Evolutionary conservation across 2,113 vertebrate species (phyloP).

Genomic region (Chionodraco myersi): DNA sequence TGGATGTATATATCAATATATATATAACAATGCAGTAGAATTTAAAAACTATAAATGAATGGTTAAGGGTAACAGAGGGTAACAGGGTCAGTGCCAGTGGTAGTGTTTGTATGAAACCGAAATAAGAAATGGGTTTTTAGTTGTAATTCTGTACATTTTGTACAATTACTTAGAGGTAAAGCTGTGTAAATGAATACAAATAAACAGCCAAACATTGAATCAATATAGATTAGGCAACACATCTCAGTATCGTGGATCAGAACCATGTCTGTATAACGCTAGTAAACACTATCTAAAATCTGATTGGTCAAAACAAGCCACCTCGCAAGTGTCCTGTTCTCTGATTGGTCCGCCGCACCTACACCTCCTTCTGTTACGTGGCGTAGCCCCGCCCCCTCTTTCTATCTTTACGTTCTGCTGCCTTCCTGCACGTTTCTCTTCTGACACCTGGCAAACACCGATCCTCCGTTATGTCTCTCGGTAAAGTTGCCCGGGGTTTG

Average conservation of each 20-base stretch:
- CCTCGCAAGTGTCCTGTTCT: not conserved
- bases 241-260: not conserved
- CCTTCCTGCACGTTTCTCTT: not conserved
- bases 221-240: conserved; percentile 9
- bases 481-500: conserved; percentile 55
- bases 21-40: too few species aligned
- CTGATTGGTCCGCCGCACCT: conserved; percentile 63
- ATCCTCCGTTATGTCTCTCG: conserved; percentile 70
- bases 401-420: not conserved
- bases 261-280: not conserved
- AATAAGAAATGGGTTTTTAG: not conserved
- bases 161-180: not conserved
- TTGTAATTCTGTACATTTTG: not conserved
- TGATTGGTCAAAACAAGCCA: conserved; percentile 62
- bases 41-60: too few species aligned
- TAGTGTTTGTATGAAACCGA: not conserved
- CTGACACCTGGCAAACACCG: not conserved
- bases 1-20: too few species aligned
- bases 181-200: not conserved
- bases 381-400: not conserved
- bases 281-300: not conserved
- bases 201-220: not conserved
- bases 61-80: too few species aligned
- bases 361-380: conserved; percentile 50
- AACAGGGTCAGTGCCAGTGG: too few species aligned